Percentiles rank a stretch among this genome's conserved stretches.
Conservation (phyloP, 2,113 vertebrate species). For the Hucho hucho region DNA sequence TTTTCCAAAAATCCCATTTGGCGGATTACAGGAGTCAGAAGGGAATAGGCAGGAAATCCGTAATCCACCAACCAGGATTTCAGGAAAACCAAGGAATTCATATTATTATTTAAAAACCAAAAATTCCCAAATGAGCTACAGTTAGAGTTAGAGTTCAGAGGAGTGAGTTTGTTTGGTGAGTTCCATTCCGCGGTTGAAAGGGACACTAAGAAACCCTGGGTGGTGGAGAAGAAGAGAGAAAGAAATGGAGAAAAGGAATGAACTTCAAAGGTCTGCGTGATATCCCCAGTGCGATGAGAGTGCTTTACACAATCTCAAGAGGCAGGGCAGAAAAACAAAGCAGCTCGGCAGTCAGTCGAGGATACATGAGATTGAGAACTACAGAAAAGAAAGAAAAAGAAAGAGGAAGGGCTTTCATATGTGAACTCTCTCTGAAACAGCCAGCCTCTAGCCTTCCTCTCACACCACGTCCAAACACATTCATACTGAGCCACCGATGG, state of each 20-base stretch:
- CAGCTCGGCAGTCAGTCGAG: conserved; percentile 22
- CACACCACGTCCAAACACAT: conserved; percentile 34
- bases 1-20: too few species aligned
- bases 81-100: too few species aligned
- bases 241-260: conserved; percentile 14
- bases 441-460: neutral
- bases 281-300: conserved; percentile 26
- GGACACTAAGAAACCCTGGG: conserved; percentile 29
- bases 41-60: too few species aligned
- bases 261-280: conserved; percentile 44
- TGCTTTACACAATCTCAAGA: conserved; percentile 41
- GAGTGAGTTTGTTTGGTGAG: conserved; percentile 33
- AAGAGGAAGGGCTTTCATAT: conserved; percentile 11
- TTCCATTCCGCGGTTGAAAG: conserved; percentile 4
- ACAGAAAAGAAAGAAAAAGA: conserved; percentile 33
- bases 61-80: too few species aligned
- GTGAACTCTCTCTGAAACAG: conserved; percentile 9
- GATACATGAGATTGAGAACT: conserved; percentile 44
- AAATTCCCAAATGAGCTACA: conserved; percentile 38
- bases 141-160: conserved; percentile 54
- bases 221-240: conserved; percentile 3
- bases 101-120: neutral
- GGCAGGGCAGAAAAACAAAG: conserved; percentile 43
- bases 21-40: too few species aligned
- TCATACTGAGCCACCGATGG: too few species aligned